Percentiles rank a stretch among this genome's conserved stretches.
These are phyloP conservation scores for Cylloceria caligata DNA, from an alignment of 2,888 invertebrate genomes.

Conservation along the genomic window DNA sequence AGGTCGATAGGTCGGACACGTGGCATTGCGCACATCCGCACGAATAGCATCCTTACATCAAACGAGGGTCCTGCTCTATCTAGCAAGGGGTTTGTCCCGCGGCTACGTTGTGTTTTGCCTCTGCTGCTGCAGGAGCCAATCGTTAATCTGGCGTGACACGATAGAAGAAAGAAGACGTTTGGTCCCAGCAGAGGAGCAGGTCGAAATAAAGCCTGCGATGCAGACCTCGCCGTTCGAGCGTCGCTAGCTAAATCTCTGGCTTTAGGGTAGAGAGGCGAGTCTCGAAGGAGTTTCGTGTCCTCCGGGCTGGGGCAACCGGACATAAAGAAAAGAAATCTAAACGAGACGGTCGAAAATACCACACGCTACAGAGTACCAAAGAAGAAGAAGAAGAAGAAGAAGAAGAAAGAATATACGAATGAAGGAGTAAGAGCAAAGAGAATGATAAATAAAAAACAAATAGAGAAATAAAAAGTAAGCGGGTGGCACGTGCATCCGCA, in stretches of 20 bases:
- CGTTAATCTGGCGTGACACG: constrained; percentile 33
- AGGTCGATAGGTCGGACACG: constrained; percentile 66
- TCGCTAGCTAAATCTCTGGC: not conserved
- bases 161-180: constrained; percentile 16
- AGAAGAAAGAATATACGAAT: constrained; percentile 30
- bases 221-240: not conserved
- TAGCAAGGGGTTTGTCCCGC: constrained; percentile 24
- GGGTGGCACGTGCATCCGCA: constrained; percentile 77
- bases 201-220: constrained; percentile 2
- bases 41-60: not conserved
- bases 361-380: not conserved
- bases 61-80: not conserved
- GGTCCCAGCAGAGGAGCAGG: not conserved
- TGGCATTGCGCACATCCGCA: constrained; percentile 39
- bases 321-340: not conserved
- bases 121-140: constrained; percentile 1
- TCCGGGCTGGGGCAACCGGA: not conserved
- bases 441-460: constrained; percentile 41
- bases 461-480: constrained; percentile 41
- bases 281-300: not conserved
- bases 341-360: not conserved
- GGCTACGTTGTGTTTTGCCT: constrained; percentile 5
- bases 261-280: too few relatives aligned
- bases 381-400: too few relatives aligned
- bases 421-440: constrained; percentile 27